Base-by-base conservation (phyloP, 2,797 vertebrate species). In the Trachurus trachurus region DNA sequence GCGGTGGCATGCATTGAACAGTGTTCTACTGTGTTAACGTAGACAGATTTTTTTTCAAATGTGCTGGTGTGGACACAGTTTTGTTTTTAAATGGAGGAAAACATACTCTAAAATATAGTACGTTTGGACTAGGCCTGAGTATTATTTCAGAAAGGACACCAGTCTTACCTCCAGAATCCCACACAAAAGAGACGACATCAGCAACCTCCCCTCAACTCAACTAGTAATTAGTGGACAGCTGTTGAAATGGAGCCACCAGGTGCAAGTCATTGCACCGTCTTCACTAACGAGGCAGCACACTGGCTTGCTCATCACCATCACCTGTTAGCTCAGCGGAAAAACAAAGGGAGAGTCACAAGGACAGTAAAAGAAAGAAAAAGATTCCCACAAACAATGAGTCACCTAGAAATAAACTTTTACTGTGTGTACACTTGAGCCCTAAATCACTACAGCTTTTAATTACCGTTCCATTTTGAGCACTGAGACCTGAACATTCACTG, bases 371-470 rank as follows among this genome's bases (percentile, higher is more conserved):
- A 34, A 73, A 71, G 9, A 26, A 67, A 44, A 57, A 31, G 8
- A 74, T 78, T 73, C 63, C 67, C 53, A 45, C 22, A 17, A 42
- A 34, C 47, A 31, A 45, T 66, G 63, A 62, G 63, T 42, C 45
- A 19, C 13, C 34, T 42, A 44, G 50, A 57, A 73, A 74, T 37
- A 66, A 74, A 65, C 45, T 78, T 42, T 75, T 52, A 71, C 53
- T 52, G 17, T 37, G 59, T 45, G 29, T 79, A 42, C 37, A 49
- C 45, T 50, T 62, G 31, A 40, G 15, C 37, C 57, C 21, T 67
- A 71, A 73, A 75, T 74, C 65, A 83, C 54, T 78, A 69, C 54
- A 47, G 63, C 50, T 68, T 77, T 62, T 65, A 67, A 83, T 76
- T 63, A 62, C 31, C 29, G 71, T 74, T 80, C 7, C 22, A 49